Evolutionary conservation across 2,113 vertebrate genomes (phyloP).

Genomic region (Rhombomys opimus): DNA sequence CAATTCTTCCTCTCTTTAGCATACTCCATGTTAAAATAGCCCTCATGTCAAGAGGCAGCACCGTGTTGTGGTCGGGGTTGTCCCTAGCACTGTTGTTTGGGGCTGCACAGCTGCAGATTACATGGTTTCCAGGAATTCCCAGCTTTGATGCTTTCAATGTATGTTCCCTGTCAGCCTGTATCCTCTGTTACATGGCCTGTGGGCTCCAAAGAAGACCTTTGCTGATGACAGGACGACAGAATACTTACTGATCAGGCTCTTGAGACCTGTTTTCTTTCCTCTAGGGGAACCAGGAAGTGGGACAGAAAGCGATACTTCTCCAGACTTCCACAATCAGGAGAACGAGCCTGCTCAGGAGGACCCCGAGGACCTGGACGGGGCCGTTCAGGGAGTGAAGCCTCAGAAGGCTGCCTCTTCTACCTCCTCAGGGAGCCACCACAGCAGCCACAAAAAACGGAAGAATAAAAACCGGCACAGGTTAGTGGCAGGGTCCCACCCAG

Average conservation of each 20-base stretch:
- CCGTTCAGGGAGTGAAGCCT: conserved; percentile 96
- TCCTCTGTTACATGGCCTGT: not conserved
- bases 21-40: not conserved
- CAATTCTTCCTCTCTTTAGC: not conserved
- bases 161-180: not conserved
- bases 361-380: conserved; percentile 94
- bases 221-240: not conserved
- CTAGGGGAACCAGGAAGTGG: conserved; percentile 98
- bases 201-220: not conserved
- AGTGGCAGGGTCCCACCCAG: conserved; percentile 69
- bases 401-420: conserved; percentile 97
- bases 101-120: not conserved
- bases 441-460: conserved; percentile 99
- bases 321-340: conserved; percentile 99
- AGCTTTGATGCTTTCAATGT: not conserved
- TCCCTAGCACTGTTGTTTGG: not conserved
- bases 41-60: not conserved
- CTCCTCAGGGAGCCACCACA: conserved; percentile 96
- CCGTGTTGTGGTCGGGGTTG: not conserved
- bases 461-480: conserved; percentile 99
- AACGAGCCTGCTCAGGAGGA: conserved; percentile 98
- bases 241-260: not conserved
- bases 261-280: conserved; percentile 68
- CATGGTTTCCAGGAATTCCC: not conserved
- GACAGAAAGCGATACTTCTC: conserved; percentile 97